Conservation (phyloP, 1,140 invertebrate species). For the Aphelenchoides fujianensis region DNA sequence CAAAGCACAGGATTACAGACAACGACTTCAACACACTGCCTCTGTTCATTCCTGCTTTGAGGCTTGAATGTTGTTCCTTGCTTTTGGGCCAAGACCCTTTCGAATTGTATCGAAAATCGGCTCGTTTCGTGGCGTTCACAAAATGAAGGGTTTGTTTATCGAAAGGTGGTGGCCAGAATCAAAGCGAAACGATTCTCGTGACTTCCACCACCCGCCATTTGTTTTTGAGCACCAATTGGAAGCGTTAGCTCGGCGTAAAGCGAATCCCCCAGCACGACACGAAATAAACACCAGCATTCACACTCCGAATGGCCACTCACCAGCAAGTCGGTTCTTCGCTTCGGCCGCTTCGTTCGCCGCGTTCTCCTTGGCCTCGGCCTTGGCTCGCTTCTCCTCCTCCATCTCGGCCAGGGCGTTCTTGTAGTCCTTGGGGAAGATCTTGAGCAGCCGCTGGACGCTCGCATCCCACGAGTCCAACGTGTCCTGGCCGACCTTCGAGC, state of each 20-base stretch:
- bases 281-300: background rate
- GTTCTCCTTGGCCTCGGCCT: constrained; percentile 60
- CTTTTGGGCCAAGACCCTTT: too few species aligned
- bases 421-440: constrained; percentile 93
- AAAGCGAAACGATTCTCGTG: too few species aligned
- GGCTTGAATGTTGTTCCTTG: background rate
- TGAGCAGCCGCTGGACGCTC: constrained; percentile 10
- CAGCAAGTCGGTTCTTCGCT: constrained; percentile 43
- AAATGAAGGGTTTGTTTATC: too few species aligned
- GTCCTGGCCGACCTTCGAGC: constrained; percentile 77
- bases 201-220: too few species aligned
- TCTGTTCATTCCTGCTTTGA: background rate
- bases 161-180: too few species aligned
- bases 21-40: background rate
- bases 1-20: constrained; percentile 21
- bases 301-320: constrained; percentile 24
- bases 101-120: too few species aligned
- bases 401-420: constrained; percentile 80
- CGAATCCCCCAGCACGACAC: too few species aligned
- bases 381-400: constrained; percentile 66
- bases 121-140: too few species aligned
- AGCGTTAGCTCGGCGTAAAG: too few species aligned
- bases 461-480: constrained; percentile 79
- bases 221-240: too few species aligned
- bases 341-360: constrained; percentile 58